phyloP scores from a whole-genome alignment of 2,797 vertebrate species.

The Centroberyx gerrardi region DNA sequence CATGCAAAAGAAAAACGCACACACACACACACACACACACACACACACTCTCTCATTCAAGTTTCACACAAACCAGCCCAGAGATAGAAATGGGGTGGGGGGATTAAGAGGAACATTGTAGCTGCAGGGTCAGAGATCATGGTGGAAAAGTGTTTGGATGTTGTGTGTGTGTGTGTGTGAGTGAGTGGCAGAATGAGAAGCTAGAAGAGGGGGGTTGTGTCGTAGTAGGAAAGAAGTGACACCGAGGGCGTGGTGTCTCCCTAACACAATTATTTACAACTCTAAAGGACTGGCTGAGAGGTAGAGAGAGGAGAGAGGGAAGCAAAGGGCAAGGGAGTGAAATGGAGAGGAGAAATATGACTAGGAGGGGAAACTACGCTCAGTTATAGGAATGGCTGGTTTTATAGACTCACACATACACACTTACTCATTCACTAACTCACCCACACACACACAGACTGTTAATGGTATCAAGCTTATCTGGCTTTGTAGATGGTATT shows the following conservation, averaged over 20 bases:
- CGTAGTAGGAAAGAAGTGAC: slow-evolving; percentile 71
- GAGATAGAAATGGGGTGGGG: slow-evolving; percentile 31
- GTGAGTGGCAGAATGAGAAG: slow-evolving; percentile 50
- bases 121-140: slow-evolving; percentile 41
- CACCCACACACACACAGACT: slow-evolving; percentile 50
- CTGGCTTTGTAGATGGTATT: slow-evolving; percentile 69
- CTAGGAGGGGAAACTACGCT: slow-evolving; percentile 21
- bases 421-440: slow-evolving; percentile 8
- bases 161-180: slow-evolving; percentile 16
- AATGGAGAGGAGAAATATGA: slow-evolving; percentile 31
- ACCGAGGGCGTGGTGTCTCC: slow-evolving; percentile 84
- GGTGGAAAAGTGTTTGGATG: slow-evolving; percentile 11
- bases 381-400: slow-evolving; percentile 57
- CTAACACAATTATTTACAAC: slow-evolving; percentile 72
- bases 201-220: slow-evolving; percentile 56
- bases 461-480: slow-evolving; percentile 70
- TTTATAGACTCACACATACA: slow-evolving; percentile 43
- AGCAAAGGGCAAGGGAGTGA: slow-evolving; percentile 41
- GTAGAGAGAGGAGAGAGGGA: slow-evolving; percentile 33
- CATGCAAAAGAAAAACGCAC: slow-evolving; percentile 53
- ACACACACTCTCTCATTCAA: slow-evolving; percentile 42
- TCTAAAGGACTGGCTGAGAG: slow-evolving; percentile 68
- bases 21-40: slow-evolving; percentile 44
- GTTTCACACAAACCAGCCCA: slow-evolving; percentile 56
- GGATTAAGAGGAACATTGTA: slow-evolving; percentile 63